These are phyloP conservation scores for Deroplatys truncata DNA, from an alignment of 2,888 invertebrate genomes.

Conservation along the genomic window DNA sequence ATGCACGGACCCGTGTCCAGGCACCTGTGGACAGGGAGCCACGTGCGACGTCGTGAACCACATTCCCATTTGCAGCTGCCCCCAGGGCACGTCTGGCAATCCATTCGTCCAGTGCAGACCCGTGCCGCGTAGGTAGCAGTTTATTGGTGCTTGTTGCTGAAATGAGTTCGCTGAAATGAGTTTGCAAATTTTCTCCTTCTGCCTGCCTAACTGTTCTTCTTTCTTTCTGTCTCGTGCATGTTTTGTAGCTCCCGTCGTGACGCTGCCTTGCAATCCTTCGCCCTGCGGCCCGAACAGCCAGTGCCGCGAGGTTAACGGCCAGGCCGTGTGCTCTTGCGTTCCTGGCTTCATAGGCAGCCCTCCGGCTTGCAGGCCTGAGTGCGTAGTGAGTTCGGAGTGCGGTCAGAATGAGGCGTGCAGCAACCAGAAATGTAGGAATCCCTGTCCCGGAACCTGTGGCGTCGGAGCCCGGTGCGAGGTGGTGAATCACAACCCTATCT, in stretches of 20 bases:
- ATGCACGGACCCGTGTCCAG: constrained; percentile 65
- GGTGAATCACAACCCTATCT: constrained; percentile 72
- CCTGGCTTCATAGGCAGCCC: constrained; percentile 50
- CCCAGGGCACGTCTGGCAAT: constrained; percentile 57
- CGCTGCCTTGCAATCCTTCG: constrained; percentile 63
- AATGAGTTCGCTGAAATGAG: neutral
- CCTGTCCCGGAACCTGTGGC: constrained; percentile 56
- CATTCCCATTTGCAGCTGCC: constrained; percentile 65
- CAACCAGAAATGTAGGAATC: constrained; percentile 50
- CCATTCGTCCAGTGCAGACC: constrained; percentile 60
- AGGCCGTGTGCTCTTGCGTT: constrained; percentile 49
- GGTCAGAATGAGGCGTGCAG: constrained; percentile 50
- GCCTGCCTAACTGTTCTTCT: constrained; percentile 12
- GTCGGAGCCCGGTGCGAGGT: constrained; percentile 66
- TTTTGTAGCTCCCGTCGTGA: constrained; percentile 49
- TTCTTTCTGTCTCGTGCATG: constrained; percentile 18
- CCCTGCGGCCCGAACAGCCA: constrained; percentile 50
- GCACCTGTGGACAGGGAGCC: constrained; percentile 66
- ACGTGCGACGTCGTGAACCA: constrained; percentile 69
- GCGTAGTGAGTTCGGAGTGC: constrained; percentile 52
- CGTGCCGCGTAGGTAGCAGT: constrained; percentile 36
- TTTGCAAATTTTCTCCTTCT: neutral
- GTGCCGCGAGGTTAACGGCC: constrained; percentile 48
- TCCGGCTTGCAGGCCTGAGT: constrained; percentile 50
- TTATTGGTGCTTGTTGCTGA: neutral